These are phyloP conservation scores for Eulemur macaco DNA, from an alignment of 2,113 vertebrate genomes.

Conservation along the genomic window DNA sequence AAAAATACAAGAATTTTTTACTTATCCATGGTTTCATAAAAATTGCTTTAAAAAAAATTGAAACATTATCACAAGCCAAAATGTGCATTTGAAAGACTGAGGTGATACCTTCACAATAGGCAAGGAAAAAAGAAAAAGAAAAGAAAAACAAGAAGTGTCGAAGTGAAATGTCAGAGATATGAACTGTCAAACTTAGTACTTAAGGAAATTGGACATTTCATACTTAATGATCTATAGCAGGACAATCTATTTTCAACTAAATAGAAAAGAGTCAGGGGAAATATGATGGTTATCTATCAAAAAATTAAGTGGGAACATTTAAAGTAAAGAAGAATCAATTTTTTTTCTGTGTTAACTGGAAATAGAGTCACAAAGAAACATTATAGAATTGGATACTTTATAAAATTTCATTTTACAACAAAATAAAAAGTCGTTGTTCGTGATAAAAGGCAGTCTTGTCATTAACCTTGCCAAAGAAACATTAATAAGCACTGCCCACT, in stretches of 20 bases:
- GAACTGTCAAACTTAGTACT: no score
- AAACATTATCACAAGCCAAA: no score
- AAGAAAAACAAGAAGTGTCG: no score
- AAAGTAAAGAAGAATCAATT: background rate
- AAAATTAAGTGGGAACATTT: background rate
- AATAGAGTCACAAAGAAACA: background rate
- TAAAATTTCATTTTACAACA: background rate
- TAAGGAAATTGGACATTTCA: no score
- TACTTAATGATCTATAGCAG: background rate
- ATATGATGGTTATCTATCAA: background rate
- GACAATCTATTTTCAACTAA: background rate
- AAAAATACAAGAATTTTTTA: no score
- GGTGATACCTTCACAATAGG: no score
- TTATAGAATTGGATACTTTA: background rate
- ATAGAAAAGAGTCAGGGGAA: background rate
- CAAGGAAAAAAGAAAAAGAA: no score
- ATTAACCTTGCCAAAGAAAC: background rate
- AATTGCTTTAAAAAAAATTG: no score
- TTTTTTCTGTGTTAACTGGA: background rate
- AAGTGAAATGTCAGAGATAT: no score
- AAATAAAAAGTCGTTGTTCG: background rate
- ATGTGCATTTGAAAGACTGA: no score
- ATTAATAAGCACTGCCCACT: background rate
- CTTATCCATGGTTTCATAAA: no score
- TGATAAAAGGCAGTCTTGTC: background rate